phyloP scores from a whole-genome alignment of 2,113 vertebrate genomes.

The Rhombomys opimus region DNA sequence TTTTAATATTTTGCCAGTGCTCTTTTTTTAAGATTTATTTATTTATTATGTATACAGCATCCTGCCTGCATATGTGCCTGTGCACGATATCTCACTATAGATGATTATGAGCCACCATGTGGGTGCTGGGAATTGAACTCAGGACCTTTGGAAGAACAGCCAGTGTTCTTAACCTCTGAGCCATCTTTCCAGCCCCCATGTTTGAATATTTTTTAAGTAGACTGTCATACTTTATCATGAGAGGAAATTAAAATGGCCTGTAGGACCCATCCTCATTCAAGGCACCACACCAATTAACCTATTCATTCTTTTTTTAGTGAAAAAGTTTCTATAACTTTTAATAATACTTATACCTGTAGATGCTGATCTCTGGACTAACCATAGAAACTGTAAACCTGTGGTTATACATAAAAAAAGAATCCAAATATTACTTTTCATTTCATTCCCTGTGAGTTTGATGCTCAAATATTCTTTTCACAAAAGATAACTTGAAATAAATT shows the following conservation, averaged over 20 bases:
- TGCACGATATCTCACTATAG: too few species aligned
- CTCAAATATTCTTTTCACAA: conserved; percentile 48
- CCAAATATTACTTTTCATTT: conserved; percentile 44
- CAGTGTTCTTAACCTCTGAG: too few species aligned
- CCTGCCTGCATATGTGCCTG: too few species aligned
- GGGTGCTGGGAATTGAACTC: too few species aligned
- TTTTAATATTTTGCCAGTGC: not conserved
- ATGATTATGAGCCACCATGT: too few species aligned
- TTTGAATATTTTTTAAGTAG: conserved; percentile 20
- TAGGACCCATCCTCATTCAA: not conserved
- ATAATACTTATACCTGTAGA: conserved; percentile 12
- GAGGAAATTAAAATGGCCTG: conserved; percentile 51
- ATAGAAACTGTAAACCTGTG: conserved; percentile 21
- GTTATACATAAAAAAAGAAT: conserved; percentile 52
- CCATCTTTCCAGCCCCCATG: not conserved
- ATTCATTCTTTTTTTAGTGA: not conserved
- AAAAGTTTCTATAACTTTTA: not conserved
- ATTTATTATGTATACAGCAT: too few species aligned
- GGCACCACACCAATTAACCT: not conserved
- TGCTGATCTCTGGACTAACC: conserved; percentile 30
- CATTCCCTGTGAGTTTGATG: conserved; percentile 46
- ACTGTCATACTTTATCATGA: not conserved
- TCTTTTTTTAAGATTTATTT: too few species aligned
- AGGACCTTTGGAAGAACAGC: too few species aligned
- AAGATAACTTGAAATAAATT: conserved; percentile 50